Conservation (phyloP, 2,113 vertebrate genomes). For the Lophotis ruficrista region DNA sequence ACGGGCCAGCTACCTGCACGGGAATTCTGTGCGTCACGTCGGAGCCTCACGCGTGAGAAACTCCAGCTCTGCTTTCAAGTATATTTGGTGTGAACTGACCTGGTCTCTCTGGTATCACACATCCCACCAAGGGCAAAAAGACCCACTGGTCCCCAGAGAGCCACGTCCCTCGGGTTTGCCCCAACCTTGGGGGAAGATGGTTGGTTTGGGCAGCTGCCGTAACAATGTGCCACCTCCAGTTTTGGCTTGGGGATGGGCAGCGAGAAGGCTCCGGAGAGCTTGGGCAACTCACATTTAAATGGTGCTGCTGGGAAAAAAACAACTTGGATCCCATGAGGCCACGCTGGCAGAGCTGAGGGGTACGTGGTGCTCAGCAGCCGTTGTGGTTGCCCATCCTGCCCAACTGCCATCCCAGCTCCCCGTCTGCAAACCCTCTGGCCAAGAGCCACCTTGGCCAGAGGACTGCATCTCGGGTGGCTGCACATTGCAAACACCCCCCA, state of each 20-base stretch:
- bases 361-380: background rate
- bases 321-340: background rate
- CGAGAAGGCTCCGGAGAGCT: background rate
- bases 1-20: background rate
- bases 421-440: background rate
- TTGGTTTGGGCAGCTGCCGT: background rate
- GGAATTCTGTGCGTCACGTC: background rate
- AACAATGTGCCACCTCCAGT: background rate
- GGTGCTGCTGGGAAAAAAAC: background rate
- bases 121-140: background rate
- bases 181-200: background rate
- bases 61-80: conserved; percentile 39
- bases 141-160: background rate
- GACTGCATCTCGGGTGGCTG: background rate
- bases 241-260: background rate
- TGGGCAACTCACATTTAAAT: background rate
- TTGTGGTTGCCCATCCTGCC: background rate
- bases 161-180: rapidly evolving
- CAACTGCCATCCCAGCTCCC: background rate
- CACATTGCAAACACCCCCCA: background rate
- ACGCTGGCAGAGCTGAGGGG: background rate
- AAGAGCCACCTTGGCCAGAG: background rate
- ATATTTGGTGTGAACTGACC: background rate
- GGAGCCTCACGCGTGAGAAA: background rate
- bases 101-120: background rate